phyloP scores from a whole-genome alignment of 2,113 vertebrate genomes.

The Cyprinus carpio region DNA sequence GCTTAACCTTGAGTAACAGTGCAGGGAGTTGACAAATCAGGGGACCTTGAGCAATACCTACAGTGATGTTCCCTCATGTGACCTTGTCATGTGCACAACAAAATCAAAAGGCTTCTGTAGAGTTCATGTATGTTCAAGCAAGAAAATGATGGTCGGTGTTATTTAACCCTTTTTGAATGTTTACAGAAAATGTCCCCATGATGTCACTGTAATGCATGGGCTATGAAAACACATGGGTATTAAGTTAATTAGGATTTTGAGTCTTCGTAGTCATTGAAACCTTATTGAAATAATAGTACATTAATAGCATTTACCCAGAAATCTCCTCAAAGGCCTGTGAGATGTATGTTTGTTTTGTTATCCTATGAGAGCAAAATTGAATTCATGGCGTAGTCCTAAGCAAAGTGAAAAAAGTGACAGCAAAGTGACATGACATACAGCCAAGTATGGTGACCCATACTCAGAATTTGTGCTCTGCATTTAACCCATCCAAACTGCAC shows the following conservation, averaged over 20 bases:
- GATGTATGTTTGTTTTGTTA: conserved; percentile 13
- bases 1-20: no score
- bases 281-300: background rate
- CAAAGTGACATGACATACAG: no score
- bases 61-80: background rate
- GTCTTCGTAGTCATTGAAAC: background rate
- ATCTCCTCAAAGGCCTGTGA: background rate
- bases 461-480: no score
- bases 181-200: conserved; percentile 8
- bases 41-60: background rate
- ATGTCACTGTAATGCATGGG: background rate
- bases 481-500: no score
- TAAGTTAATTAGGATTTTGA: background rate
- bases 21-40: no score
- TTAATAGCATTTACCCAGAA: background rate
- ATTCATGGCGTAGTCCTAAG: background rate
- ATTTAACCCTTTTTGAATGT: background rate
- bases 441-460: no score
- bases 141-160: background rate
- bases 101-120: background rate
- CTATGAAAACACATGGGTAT: background rate
- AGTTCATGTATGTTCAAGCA: background rate
- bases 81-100: background rate
- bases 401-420: background rate
- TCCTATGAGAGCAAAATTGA: background rate